A percentile compares a stretch with the other conserved stretches of the same genome.
These are phyloP conservation scores for Thamnophis sirtalis DNA, from an alignment of 2,113 vertebrate genomes.

Conservation along the genomic window DNA sequence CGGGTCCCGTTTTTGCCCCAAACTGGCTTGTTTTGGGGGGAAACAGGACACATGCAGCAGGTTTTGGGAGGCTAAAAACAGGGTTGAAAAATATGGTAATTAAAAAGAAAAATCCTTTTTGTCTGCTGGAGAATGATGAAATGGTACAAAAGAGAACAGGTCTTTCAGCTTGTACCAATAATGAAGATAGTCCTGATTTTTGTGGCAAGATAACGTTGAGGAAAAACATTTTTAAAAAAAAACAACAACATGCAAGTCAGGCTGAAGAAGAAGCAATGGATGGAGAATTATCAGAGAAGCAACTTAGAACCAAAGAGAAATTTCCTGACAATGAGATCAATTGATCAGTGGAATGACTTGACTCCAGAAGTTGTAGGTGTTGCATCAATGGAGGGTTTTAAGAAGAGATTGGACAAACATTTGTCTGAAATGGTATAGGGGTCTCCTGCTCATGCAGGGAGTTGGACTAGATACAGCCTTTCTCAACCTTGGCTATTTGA, in stretches of 20 bases:
- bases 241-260: neutral
- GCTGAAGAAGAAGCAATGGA: neutral
- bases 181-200: neutral
- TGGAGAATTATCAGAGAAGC: neutral
- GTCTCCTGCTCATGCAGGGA: neutral
- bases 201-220: neutral
- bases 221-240: neutral
- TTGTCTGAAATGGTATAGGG: neutral
- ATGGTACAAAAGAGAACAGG: neutral
- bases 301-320: neutral
- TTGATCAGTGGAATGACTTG: neutral
- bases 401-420: neutral
- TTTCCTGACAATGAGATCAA: neutral
- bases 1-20: too few relatives aligned
- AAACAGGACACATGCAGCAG: too few relatives aligned
- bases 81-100: too few relatives aligned
- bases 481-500: neutral
- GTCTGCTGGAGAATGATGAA: neutral
- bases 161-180: neutral
- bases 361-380: neutral
- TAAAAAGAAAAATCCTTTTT: neutral
- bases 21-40: too few relatives aligned
- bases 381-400: neutral
- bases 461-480: neutral
- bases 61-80: too few relatives aligned